Evolutionary conservation across 2,888 invertebrate genomes (phyloP).

Genomic region (Brenthis daphne): DNA sequence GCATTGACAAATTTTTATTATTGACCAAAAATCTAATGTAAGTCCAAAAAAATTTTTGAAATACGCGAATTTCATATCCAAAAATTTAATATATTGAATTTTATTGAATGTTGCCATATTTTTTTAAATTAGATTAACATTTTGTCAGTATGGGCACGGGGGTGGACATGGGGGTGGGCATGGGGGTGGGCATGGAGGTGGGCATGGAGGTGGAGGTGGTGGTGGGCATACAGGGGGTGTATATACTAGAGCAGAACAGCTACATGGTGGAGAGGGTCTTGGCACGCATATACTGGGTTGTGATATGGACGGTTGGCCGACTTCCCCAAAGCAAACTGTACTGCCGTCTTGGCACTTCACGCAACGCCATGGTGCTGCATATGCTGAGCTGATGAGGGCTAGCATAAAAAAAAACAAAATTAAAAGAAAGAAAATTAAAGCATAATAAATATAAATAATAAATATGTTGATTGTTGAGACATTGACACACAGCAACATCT

Average conservation of each 20-base stretch:
- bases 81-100: not conserved
- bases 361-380: constrained; percentile 64
- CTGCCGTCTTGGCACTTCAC: constrained; percentile 52
- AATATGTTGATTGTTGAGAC: no score
- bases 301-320: constrained; percentile 48
- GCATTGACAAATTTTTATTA: no score
- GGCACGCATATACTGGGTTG: constrained; percentile 53
- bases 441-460: no score
- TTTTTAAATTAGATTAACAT: not conserved
- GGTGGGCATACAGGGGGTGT: constrained; percentile 47
- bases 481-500: no score
- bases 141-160: not conserved
- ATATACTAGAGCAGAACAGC: constrained; percentile 51
- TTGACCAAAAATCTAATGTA: no score
- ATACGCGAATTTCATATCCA: no score
- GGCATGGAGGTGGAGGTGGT: constrained; percentile 33
- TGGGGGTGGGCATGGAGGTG: constrained; percentile 26
- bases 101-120: not conserved
- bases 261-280: constrained; percentile 51
- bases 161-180: not conserved
- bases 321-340: constrained; percentile 53
- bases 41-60: no score
- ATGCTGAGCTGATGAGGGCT: constrained; percentile 56
- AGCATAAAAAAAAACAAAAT: not conserved
- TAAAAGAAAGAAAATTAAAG: no score